These are phyloP conservation scores for Cliona cf. orientalis DNA, from an alignment of 37 sponge, comb jelly and placozoan genomes.

Conservation along the genomic window DNA sequence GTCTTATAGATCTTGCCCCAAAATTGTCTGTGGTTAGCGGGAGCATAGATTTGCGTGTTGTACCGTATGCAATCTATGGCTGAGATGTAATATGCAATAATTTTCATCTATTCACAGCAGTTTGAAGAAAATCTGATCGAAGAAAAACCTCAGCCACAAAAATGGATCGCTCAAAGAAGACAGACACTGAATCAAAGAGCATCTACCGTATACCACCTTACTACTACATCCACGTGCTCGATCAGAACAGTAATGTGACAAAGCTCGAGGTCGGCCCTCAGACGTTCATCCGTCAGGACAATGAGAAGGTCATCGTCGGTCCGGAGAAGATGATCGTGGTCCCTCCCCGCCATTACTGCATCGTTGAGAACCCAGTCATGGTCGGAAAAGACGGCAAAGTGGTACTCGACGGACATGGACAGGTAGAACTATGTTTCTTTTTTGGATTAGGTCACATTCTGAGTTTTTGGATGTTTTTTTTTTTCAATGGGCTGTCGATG, in stretches of 20 bases:
- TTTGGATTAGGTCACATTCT: neutral
- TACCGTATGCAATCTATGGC: too few relatives aligned
- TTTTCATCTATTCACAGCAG: too few relatives aligned
- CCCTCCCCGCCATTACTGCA: conserved; percentile 98
- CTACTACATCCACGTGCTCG: conserved; percentile 98
- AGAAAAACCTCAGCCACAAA: neutral
- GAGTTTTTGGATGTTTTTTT: neutral
- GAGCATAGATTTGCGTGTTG: too few relatives aligned
- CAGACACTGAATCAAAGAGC: conserved; percentile 55
- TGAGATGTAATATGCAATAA: too few relatives aligned
- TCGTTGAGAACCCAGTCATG: conserved; percentile 96
- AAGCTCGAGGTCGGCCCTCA: conserved; percentile 87
- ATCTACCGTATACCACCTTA: conserved; percentile 99
- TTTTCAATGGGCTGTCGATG: neutral
- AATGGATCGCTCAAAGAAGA: conserved; percentile 26
- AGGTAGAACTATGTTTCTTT: conserved; percentile 32
- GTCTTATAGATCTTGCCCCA: too few relatives aligned
- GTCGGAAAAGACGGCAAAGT: conserved; percentile 73
- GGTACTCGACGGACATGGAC: conserved; percentile 83
- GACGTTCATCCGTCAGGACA: conserved; percentile 99
- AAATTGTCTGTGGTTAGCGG: too few relatives aligned
- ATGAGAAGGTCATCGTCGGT: conserved; percentile 97
- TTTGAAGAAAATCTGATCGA: neutral
- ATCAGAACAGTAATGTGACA: conserved; percentile 97
- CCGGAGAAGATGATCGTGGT: conserved; percentile 99